Conservation (phyloP, 1,140 invertebrate species). For the Glossosoma conforme region DNA sequence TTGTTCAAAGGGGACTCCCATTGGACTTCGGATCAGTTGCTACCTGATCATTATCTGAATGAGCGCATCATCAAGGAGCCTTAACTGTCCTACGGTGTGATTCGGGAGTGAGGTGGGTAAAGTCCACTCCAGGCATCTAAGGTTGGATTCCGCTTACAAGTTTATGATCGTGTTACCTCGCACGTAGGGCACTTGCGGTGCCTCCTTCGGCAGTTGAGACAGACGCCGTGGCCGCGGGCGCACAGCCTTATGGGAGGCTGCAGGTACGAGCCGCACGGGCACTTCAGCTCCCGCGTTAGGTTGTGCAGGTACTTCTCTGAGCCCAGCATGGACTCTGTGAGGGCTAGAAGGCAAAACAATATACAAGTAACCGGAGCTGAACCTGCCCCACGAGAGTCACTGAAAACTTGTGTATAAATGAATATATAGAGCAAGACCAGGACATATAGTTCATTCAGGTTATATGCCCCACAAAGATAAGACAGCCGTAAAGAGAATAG, state of each 20-base stretch:
- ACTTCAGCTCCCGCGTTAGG: conserved; percentile 45
- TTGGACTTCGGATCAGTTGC: neutral
- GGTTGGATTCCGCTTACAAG: neutral
- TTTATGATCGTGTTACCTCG: conserved; percentile 35
- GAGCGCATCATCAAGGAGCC: too few relatives aligned
- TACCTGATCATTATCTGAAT: neutral
- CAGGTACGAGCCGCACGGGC: conserved; percentile 45
- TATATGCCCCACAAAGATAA: too few relatives aligned
- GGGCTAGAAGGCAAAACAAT: neutral
- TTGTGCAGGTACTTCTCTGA: conserved; percentile 47
- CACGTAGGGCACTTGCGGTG: conserved; percentile 40
- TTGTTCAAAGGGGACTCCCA: too few relatives aligned
- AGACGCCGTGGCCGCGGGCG: conserved; percentile 45
- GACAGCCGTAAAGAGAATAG: too few relatives aligned
- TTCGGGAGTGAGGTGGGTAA: too few relatives aligned
- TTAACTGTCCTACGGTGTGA: too few relatives aligned
- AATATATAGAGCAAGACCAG: too few relatives aligned
- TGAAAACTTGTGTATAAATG: too few relatives aligned
- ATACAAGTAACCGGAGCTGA: too few relatives aligned
- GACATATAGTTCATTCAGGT: too few relatives aligned
- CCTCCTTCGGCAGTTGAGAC: conserved; percentile 35
- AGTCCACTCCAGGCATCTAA: too few relatives aligned
- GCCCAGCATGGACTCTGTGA: conserved; percentile 7
- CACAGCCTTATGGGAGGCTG: conserved; percentile 46
- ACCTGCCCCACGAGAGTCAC: too few relatives aligned